Evolutionary conservation across 1,140 invertebrate genomes (phyloP).

Genomic region (Xylocopa sonorina): DNA sequence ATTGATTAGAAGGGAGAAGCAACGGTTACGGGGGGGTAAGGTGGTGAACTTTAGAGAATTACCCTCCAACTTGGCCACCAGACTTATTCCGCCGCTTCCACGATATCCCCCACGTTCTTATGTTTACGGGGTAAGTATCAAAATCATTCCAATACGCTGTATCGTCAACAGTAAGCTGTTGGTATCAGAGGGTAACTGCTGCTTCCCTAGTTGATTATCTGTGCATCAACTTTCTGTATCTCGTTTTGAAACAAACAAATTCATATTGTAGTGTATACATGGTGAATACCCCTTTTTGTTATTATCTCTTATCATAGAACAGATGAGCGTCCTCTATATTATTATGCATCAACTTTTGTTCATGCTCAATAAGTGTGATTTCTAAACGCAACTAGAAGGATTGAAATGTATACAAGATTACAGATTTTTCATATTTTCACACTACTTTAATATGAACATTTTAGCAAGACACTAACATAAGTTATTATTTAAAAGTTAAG

Average conservation of each 20-base stretch:
- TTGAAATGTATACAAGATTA: background rate
- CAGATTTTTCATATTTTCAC: background rate
- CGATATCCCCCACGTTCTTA: constrained; percentile 90
- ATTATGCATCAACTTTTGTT: constrained; percentile 2
- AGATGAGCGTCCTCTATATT: background rate
- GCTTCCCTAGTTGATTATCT: constrained; percentile 40
- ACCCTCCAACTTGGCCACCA: constrained; percentile 92
- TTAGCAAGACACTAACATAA: background rate
- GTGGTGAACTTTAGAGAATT: constrained; percentile 89
- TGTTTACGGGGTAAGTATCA: constrained; percentile 84
- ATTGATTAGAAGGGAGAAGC: constrained; percentile 93
- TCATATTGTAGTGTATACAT: constrained; percentile 29
- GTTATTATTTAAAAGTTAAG: background rate
- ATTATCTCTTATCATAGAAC: constrained; percentile 28
- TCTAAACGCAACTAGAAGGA: background rate
- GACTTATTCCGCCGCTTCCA: constrained; percentile 91
- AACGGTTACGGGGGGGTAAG: constrained; percentile 89
- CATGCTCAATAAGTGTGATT: background rate
- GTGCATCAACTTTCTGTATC: constrained; percentile 19
- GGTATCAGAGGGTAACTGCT: constrained; percentile 33
- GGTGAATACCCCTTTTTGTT: constrained; percentile 18
- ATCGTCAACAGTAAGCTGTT: constrained; percentile 45
- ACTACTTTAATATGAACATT: background rate
- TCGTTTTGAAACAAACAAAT: background rate
- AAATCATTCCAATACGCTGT: constrained; percentile 33